Conservation (phyloP, 1,140 invertebrate genomes). For the Lutraria rhynchaena region DNA sequence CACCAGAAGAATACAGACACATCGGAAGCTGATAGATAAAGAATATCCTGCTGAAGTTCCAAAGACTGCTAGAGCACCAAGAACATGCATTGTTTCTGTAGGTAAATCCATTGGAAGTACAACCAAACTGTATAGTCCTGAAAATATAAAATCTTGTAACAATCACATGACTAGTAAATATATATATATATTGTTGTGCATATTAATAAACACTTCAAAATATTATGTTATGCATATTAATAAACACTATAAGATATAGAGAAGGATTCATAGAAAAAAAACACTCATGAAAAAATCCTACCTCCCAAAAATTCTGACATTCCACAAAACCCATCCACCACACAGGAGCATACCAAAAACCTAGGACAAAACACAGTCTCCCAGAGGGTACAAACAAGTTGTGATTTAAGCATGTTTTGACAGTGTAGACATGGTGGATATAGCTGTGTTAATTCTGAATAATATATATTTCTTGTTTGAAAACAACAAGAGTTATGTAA, state of each 20-base stretch:
- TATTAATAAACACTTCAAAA: background rate
- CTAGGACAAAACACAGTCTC: too few species aligned
- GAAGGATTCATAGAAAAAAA: background rate
- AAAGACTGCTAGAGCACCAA: slow-evolving; percentile 63
- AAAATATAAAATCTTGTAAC: background rate
- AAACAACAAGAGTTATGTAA: too few species aligned
- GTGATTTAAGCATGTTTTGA: too few species aligned
- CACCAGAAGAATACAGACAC: slow-evolving; percentile 70
- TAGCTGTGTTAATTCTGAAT: too few species aligned
- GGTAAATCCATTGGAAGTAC: slow-evolving; percentile 64
- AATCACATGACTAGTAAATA: background rate
- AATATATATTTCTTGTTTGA: too few species aligned
- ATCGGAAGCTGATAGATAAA: slow-evolving; percentile 69
- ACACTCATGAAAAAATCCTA: too few species aligned
- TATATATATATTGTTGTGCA: background rate
- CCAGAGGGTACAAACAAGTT: too few species aligned
- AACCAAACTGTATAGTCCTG: slow-evolving; percentile 60
- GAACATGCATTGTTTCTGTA: slow-evolving; percentile 22
- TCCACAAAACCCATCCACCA: too few species aligned
- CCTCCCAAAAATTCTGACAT: too few species aligned
- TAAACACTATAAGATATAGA: too few species aligned
- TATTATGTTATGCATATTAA: background rate
- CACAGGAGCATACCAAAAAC: too few species aligned
- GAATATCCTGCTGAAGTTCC: slow-evolving; percentile 69
- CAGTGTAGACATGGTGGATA: too few species aligned